These are phyloP conservation scores for Lacanobia wlatinum DNA, from an alignment of 2,888 invertebrate genomes.

Conservation along the genomic window DNA sequence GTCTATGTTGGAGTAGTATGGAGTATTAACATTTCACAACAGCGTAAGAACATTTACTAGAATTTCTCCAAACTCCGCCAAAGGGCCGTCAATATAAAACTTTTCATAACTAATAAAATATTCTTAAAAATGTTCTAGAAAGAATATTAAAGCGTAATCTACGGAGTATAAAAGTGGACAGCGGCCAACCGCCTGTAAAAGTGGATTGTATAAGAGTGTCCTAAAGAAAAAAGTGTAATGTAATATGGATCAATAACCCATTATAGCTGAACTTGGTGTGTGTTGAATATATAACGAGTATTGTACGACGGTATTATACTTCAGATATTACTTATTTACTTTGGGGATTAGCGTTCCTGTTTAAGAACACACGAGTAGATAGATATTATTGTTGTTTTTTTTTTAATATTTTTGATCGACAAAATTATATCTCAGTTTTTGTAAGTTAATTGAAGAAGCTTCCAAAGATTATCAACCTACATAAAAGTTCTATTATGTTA, in stretches of 20 bases:
- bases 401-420: too few species aligned
- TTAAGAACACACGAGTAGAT: too few species aligned
- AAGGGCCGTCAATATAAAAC: conserved; percentile 50
- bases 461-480: neutral
- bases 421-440: too few species aligned
- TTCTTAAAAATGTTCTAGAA: conserved; percentile 55
- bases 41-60: conserved; percentile 25
- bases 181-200: conserved; percentile 34
- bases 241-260: conserved; percentile 63
- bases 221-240: conserved; percentile 46
- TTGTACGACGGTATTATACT: conserved; percentile 9
- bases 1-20: neutral
- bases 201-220: conserved; percentile 18
- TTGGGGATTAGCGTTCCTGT: too few species aligned
- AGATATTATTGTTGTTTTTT: too few species aligned
- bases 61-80: conserved; percentile 32
- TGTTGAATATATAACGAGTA: conserved; percentile 42
- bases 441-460: neutral
- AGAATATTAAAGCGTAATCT: conserved; percentile 61
- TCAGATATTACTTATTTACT: conserved; percentile 4
- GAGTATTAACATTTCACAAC: neutral
- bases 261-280: conserved; percentile 45
- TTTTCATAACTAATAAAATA: conserved; percentile 43
- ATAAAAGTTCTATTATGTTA: neutral
- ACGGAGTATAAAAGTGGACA: conserved; percentile 52